Base-by-base conservation (phyloP, 2,888 invertebrate genomes). In the Megamerina dolium region DNA sequence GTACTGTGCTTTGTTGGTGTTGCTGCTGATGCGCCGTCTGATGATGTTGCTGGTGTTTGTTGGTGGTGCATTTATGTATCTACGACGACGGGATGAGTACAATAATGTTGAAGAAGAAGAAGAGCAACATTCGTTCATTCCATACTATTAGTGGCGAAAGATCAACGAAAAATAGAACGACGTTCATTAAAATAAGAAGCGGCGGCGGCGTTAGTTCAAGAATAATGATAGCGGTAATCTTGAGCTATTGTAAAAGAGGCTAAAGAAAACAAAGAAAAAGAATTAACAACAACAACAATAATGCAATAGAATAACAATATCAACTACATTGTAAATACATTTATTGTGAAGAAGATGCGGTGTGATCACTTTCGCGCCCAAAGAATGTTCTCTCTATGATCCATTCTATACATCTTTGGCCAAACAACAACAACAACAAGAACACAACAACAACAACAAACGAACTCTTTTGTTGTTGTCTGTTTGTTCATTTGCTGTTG, bases 141-240 rank as follows among this genome's bases (percentile, higher is more conserved):
- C 59, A 60, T 60, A 61, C 60, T 60, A 60, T 60, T 60, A 60
- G 62, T 60, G 59, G 60, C 59, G 55, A 61, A 63, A 64, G 63
- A 64, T 64, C 63, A 58, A 60, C 59, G 63, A 60, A 62, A 64
- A 64, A 64, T 64, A 64, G 62, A 64, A 62, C 63, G 62, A 53
- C 57, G 64, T 65, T 64, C 64, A 64, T 64, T 64, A 64, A 64
- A 65, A 64, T 58, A 60, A 48, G 47, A 35, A 32, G 35, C 45
- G 26, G 43, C 18, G 23, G 45, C 41, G 45, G 47, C 51, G 49
- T 43, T 47, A 49, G 53, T 56, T 56, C 56, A 55, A 61, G 60
- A 61, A 62, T 62, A 64, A 64, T 61, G 64, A 64, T 64, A 64
- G 66, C 64, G 66, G 66, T 64, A 64, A 64, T 64, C 64, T 66